These are phyloP conservation scores for Charanyca ferruginea DNA, from an alignment of 2,888 invertebrate genomes.

Conservation along the genomic window DNA sequence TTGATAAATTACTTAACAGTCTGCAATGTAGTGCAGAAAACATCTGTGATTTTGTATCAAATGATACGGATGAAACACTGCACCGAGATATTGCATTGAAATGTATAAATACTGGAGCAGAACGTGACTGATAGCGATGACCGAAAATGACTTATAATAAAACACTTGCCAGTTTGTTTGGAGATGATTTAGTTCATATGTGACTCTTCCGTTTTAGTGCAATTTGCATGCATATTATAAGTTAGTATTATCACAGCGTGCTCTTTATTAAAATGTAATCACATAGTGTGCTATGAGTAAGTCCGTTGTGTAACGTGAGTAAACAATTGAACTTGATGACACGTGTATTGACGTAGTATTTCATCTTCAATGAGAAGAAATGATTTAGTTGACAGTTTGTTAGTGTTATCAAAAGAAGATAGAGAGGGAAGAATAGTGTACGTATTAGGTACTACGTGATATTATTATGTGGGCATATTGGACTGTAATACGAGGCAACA, in stretches of 20 bases:
- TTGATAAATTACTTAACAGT: slow-evolving; percentile 62
- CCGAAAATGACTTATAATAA: slow-evolving; percentile 16
- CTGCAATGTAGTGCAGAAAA: slow-evolving; percentile 55
- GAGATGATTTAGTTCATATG: slow-evolving; percentile 24
- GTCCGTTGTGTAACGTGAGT: slow-evolving; percentile 46
- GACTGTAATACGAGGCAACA: no score
- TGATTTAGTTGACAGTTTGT: slow-evolving; percentile 4
- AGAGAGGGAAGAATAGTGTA: neutral
- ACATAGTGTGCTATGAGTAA: slow-evolving; percentile 29
- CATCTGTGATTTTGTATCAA: slow-evolving; percentile 64
- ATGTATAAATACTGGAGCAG: slow-evolving; percentile 18
- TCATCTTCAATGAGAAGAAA: slow-evolving; percentile 29
- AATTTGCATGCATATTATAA: slow-evolving; percentile 27
- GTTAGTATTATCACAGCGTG: slow-evolving; percentile 36
- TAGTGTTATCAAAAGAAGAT: slow-evolving; percentile 1
- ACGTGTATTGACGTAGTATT: slow-evolving; percentile 55
- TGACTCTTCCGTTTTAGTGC: slow-evolving; percentile 24
- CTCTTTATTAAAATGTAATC: slow-evolving; percentile 42
- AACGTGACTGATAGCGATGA: slow-evolving; percentile 23
- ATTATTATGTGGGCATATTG: no score
- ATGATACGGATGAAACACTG: slow-evolving; percentile 44
- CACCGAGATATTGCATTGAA: slow-evolving; percentile 28
- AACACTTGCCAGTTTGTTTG: slow-evolving; percentile 20
- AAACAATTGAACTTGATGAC: slow-evolving; percentile 48
- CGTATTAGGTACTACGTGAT: no score